Conservation (phyloP, 2,797 vertebrate genomes). For the Holocentrus rufus region DNA sequence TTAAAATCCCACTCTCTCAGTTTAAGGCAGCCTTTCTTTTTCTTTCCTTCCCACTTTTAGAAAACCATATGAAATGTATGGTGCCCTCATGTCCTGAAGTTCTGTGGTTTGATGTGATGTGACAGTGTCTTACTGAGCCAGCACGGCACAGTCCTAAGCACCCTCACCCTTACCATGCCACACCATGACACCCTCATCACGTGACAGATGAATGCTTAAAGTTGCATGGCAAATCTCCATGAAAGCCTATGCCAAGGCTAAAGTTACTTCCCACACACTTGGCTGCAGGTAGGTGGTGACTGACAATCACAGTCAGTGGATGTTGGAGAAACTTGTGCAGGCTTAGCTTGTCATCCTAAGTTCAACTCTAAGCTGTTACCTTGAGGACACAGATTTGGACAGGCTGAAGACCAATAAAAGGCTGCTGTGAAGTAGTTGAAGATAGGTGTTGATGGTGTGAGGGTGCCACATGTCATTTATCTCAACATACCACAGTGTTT, state of each 20-base stretch:
- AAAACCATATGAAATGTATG: neutral
- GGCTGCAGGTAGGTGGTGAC: neutral
- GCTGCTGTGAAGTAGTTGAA: too few species aligned
- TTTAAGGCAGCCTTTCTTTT: neutral
- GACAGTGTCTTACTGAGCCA: slow-evolving; percentile 26
- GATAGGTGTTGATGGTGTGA: too few species aligned
- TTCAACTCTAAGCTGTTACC: neutral
- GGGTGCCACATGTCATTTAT: too few species aligned
- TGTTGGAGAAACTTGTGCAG: neutral
- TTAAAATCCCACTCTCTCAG: neutral
- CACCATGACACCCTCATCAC: slow-evolving; percentile 10
- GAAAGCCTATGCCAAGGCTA: slow-evolving; percentile 4
- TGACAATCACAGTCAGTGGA: neutral
- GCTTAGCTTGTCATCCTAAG: neutral
- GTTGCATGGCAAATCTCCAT: neutral
- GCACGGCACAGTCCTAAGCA: neutral
- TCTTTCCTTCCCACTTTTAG: neutral
- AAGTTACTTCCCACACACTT: neutral
- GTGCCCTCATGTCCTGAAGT: neutral
- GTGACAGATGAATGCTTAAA: neutral
- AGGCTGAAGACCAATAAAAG: too few species aligned
- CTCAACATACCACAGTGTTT: too few species aligned
- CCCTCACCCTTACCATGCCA: neutral
- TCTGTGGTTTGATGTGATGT: slow-evolving; percentile 21
- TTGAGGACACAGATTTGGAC: too few species aligned